Conservation (phyloP, 1,140 invertebrate genomes). For the Belonocnema kinseyi region DNA sequence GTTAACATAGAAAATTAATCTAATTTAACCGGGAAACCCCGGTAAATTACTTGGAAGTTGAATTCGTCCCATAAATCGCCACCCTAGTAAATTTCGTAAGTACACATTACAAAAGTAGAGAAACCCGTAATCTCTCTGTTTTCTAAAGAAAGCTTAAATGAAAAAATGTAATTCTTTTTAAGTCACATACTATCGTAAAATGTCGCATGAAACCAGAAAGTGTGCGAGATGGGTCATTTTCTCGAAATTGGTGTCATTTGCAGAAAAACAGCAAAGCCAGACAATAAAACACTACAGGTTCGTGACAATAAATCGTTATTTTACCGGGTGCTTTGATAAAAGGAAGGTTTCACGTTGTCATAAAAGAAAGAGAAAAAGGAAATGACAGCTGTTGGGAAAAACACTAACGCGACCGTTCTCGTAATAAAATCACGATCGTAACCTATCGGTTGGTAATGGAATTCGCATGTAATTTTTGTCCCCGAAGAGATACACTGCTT, state of each 20-base stretch:
- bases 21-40: no score
- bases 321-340: slow-evolving; percentile 34
- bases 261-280: slow-evolving; percentile 44
- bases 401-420: slow-evolving; percentile 29
- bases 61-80: no score
- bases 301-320: slow-evolving; percentile 51
- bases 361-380: slow-evolving; percentile 38
- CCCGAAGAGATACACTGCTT: slow-evolving; percentile 1
- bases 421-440: slow-evolving; percentile 38
- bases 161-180: background rate
- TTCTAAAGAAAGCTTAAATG: background rate
- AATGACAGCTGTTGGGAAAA: background rate
- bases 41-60: no score
- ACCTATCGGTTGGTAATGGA: slow-evolving; percentile 42
- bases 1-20: no score
- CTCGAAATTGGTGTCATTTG: slow-evolving; percentile 46
- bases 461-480: slow-evolving; percentile 44
- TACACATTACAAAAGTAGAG: no score
- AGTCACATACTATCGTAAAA: background rate
- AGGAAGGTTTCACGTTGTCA: slow-evolving; percentile 44
- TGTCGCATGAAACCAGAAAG: background rate
- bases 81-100: no score
- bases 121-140: background rate
- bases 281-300: slow-evolving; percentile 43
- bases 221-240: slow-evolving; percentile 10